These are phyloP conservation scores for Platysteira castanea DNA, from an alignment of 2,113 vertebrate genomes.

Conservation along the genomic window DNA sequence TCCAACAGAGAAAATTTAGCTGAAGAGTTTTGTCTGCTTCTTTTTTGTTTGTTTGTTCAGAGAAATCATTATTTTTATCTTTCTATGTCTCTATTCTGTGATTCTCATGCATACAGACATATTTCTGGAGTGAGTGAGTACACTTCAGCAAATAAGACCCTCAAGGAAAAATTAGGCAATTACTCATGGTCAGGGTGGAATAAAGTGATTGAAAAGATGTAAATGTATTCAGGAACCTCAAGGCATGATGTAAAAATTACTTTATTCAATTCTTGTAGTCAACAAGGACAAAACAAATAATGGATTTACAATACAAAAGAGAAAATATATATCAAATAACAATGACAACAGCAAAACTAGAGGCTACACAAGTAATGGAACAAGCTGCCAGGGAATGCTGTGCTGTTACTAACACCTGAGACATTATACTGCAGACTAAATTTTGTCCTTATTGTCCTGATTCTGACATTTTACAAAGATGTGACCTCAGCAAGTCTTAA, in stretches of 20 bases:
- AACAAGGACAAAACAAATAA: slow-evolving; percentile 9
- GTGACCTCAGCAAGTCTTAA: background rate
- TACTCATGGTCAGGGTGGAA: background rate
- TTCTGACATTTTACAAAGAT: background rate
- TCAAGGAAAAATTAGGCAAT: slow-evolving; percentile 10
- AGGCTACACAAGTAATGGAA: background rate
- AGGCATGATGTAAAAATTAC: background rate
- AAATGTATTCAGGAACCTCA: background rate
- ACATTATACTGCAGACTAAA: background rate
- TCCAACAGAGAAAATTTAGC: background rate
- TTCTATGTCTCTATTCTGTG: background rate
- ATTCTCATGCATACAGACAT: background rate
- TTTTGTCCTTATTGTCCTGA: background rate
- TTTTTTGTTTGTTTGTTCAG: background rate
- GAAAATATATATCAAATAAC: background rate
- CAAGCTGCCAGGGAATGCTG: background rate
- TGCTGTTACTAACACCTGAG: background rate
- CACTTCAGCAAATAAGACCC: background rate
- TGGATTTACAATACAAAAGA: background rate
- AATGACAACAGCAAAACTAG: background rate
- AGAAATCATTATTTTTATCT: background rate
- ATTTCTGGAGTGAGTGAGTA: background rate
- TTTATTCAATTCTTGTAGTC: background rate
- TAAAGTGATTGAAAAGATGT: background rate
- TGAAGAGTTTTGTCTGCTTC: background rate